Evolutionary conservation across 2,888 invertebrate genomes (phyloP), one percentile per base, ranked within the genome.

Genomic region (Bombylius major): DNA sequence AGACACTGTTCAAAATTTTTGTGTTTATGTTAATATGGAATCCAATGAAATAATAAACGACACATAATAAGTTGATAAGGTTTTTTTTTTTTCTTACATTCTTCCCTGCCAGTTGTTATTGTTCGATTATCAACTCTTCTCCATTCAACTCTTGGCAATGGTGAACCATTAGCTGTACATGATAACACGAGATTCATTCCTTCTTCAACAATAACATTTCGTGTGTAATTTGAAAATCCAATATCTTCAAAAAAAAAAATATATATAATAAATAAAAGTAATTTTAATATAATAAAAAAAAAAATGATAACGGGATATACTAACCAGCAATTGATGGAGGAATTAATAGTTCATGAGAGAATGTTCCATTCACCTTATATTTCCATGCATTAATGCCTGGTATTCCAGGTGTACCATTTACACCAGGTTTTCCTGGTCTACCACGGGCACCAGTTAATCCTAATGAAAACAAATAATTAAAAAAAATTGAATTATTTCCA

Each of bases 311-410:
- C 6, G 6, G 36, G 4, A 4, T 11, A 5, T 11, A 42, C 12
- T 42, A 11, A 83, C 87, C 83, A 56, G 86, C 82, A 67, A 93
- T 89, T 44, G 89, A 85, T 42, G 93, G 92, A n/a, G 91, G 87
- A 65, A 92, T 85, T 44, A 91, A 80, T 46, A 90, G 76, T 60
- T 88, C 82, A 55, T 80, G 80, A 57, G 71, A 66, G 54, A 65
- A 66, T 60, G 80, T 81, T 56, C 85, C 84, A 63, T 82, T 80
- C 65, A 82, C 70, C 58, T 75, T 76, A 50, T 78, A 72, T 61
- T 80, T 83, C 79, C 86, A 91, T 2, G 89, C 86, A 56, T 83
- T 83, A 53, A 92, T 81, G 13, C 91, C 91, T 0, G 90, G 90
- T 52, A 81, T 79, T n/a, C 91, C 90, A 0, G 87, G 83, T 7